phyloP scores from a whole-genome alignment of 1,140 invertebrate species.

The Drosophila pectinifera region DNA sequence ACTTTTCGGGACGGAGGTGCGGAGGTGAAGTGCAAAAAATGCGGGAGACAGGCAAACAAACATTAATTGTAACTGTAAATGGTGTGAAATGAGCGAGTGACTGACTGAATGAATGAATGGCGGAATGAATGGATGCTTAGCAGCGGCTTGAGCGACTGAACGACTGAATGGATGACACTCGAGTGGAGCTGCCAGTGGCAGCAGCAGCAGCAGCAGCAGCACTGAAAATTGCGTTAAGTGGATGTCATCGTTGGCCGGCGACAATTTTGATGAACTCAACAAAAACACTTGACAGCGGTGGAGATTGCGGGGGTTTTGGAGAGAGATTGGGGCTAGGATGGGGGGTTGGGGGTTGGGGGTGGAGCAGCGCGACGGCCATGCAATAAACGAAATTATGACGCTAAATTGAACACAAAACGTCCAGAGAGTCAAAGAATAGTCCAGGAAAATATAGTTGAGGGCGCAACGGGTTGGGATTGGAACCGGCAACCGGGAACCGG shows the following conservation, averaged over 20 bases:
- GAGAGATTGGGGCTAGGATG: neutral
- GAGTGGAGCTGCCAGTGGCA: slow-evolving; percentile 59
- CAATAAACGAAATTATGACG: slow-evolving; percentile 83
- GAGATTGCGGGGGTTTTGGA: slow-evolving; percentile 23
- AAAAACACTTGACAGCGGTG: slow-evolving; percentile 77
- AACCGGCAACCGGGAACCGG: slow-evolving; percentile 5
- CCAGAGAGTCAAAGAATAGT: slow-evolving; percentile 73
- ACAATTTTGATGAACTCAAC: slow-evolving; percentile 83
- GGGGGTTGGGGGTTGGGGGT: slow-evolving; percentile 3
- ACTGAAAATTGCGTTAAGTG: slow-evolving; percentile 75
- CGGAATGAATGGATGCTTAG: slow-evolving; percentile 56
- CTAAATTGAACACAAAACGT: slow-evolving; percentile 82
- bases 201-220: slow-evolving; percentile 34
- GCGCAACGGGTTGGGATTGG: slow-evolving; percentile 11
- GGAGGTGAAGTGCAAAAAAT: slow-evolving; percentile 32
- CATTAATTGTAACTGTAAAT: slow-evolving; percentile 82
- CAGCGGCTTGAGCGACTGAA: slow-evolving; percentile 52
- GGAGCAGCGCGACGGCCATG: slow-evolving; percentile 48
- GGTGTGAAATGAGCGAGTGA: slow-evolving; percentile 67
- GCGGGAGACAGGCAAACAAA: slow-evolving; percentile 74
- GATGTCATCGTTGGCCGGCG: slow-evolving; percentile 61
- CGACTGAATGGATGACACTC: slow-evolving; percentile 67
- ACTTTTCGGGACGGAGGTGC: neutral
- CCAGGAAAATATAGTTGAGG: slow-evolving; percentile 42
- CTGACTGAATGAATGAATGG: slow-evolving; percentile 48